phyloP scores from a whole-genome alignment of 2,113 vertebrate species.

The Pseudorhombus dupliciocellatus region DNA sequence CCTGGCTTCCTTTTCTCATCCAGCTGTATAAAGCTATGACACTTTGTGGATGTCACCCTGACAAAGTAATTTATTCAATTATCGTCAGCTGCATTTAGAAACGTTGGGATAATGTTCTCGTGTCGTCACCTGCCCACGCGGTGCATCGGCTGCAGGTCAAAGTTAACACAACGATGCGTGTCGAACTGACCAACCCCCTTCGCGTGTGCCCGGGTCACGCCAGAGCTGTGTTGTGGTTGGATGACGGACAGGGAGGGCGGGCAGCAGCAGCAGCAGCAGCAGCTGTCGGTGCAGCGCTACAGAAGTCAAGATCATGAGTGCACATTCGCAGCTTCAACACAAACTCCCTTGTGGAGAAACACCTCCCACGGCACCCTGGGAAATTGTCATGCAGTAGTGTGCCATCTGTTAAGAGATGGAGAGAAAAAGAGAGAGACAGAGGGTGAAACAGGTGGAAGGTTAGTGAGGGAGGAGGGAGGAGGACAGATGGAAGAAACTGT shows the following conservation, averaged over 20 bases:
- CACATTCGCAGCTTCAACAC: conserved; percentile 29
- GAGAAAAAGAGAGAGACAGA: neutral
- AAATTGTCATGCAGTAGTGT: conserved; percentile 21
- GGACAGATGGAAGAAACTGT: neutral
- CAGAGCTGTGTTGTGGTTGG: neutral
- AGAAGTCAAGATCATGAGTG: conserved; percentile 57
- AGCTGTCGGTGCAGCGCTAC: conserved; percentile 25
- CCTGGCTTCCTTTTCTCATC: too few species aligned
- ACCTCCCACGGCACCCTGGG: conserved; percentile 50
- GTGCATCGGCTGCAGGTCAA: conserved; percentile 8
- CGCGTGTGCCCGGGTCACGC: neutral
- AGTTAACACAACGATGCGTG: conserved; percentile 3
- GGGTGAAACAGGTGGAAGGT: neutral
- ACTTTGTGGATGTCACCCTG: too few species aligned
- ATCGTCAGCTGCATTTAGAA: too few species aligned
- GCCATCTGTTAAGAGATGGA: conserved; percentile 51
- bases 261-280: conserved; percentile 12
- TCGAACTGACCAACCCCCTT: neutral
- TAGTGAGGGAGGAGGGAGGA: neutral
- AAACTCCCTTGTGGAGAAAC: conserved; percentile 20
- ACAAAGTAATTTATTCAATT: too few species aligned
- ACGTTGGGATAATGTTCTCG: too few species aligned
- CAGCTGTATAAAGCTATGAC: too few species aligned
- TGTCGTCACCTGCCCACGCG: neutral
- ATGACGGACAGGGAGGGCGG: conserved; percentile 15